phyloP scores from a whole-genome alignment of 2,888 invertebrate genomes.

The Hetaerina titia region DNA sequence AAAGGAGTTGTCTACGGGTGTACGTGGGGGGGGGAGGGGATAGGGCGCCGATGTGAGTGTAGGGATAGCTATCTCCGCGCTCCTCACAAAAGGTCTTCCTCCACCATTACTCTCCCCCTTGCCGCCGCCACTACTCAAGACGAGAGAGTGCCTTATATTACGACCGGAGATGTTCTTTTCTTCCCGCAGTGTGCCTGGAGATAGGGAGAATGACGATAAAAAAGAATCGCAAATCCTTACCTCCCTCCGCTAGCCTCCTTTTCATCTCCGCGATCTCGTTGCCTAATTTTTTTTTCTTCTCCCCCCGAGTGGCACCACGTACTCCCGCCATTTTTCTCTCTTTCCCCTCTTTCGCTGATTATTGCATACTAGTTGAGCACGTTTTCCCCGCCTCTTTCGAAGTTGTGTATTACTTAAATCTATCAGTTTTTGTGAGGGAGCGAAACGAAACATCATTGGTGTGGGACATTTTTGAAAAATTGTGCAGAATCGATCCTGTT shows the following conservation, averaged over 20 bases:
- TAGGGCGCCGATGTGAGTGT: background rate
- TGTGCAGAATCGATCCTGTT: background rate
- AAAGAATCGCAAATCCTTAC: background rate
- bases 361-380: background rate
- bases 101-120: background rate
- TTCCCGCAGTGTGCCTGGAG: background rate
- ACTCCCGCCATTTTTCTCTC: background rate
- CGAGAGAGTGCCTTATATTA: slow-evolving; percentile 1
- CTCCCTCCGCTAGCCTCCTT: background rate
- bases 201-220: background rate
- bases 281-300: background rate
- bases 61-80: background rate
- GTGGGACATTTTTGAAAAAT: background rate
- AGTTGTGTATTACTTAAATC: slow-evolving; percentile 3
- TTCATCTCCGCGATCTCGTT: background rate
- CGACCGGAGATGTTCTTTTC: background rate
- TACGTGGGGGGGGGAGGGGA: background rate
- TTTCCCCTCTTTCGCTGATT: background rate
- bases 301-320: background rate
- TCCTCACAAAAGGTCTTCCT: background rate
- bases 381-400: background rate
- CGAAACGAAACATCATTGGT: background rate
- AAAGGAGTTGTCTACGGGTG: too few species aligned
- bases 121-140: background rate
- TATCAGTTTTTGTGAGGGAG: background rate